A percentile compares a stretch with the other conserved stretches of the same genome.
Conservation (phyloP, 1,140 invertebrate genomes). For the Homarus americanus region DNA sequence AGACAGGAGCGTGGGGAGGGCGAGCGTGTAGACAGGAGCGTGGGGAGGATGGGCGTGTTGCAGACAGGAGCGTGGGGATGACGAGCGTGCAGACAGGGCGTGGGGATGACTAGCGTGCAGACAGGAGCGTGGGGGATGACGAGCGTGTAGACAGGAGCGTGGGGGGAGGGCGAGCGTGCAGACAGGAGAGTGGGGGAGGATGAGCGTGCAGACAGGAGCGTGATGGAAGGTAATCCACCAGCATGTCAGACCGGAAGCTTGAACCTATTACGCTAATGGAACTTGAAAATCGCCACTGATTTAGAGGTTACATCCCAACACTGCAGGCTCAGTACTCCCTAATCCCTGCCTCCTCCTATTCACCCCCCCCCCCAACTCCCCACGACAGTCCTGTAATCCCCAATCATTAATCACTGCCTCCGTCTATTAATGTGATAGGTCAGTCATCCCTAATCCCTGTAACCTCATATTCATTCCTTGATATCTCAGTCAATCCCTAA, state of each 20-base stretch:
- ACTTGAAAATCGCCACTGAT: constrained; percentile 47
- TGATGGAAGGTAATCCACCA: constrained; percentile 26
- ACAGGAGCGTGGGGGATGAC: not conserved
- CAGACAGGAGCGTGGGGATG: not conserved
- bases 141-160: not conserved
- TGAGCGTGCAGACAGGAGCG: constrained; percentile 25
- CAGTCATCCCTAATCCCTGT: too few relatives aligned
- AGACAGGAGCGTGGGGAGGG: too few relatives aligned
- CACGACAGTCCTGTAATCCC: too few relatives aligned
- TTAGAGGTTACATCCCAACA: constrained; percentile 36
- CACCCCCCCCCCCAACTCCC: not conserved
- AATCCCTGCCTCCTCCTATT: constrained; percentile 1
- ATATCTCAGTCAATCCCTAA: too few relatives aligned
- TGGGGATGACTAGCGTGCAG: not conserved
- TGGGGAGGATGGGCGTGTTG: not conserved
- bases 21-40: too few relatives aligned
- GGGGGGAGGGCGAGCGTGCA: not conserved
- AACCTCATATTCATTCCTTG: too few relatives aligned
- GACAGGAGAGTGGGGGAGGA: not conserved
- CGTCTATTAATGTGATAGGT: too few relatives aligned
- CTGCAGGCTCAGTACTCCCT: too few relatives aligned
- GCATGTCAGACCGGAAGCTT: constrained; percentile 21
- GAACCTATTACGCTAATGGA: constrained; percentile 39
- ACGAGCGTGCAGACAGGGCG: not conserved
- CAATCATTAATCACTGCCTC: too few relatives aligned